Evolutionary conservation across 2,113 vertebrate species (phyloP).

Genomic region (Amblyornis subalaris): DNA sequence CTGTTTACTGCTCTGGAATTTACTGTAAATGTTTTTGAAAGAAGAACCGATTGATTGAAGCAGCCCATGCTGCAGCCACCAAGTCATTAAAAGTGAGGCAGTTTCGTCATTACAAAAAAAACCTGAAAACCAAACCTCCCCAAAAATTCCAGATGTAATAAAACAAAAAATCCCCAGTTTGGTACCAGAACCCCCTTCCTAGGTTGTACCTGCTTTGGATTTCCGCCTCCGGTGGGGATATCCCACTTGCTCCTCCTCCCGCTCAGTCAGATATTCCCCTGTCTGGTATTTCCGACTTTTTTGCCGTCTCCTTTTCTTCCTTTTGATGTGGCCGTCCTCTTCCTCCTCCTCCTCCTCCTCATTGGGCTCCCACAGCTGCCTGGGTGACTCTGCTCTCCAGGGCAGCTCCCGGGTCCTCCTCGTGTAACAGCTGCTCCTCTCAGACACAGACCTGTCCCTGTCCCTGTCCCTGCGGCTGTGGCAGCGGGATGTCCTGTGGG

Average conservation of each 20-base stretch:
- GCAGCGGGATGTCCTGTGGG: conserved; percentile 65
- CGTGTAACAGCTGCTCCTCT: conserved; percentile 65
- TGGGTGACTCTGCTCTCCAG: conserved; percentile 71
- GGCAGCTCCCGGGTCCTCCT: conserved; percentile 72
- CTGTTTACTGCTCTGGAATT: background rate
- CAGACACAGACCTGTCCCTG: conserved; percentile 64
- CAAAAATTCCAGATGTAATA: fast-evolving
- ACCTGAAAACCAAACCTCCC: background rate
- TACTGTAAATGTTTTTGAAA: background rate
- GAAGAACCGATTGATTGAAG: background rate
- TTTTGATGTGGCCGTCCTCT: conserved; percentile 66
- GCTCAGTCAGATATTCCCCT: conserved; percentile 89
- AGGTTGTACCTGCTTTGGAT: conserved; percentile 67
- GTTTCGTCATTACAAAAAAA: background rate
- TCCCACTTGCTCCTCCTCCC: conserved; percentile 75
- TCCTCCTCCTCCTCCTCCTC: conserved; percentile 75
- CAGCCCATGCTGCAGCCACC: background rate
- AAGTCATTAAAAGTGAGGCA: background rate
- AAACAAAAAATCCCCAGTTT: background rate
- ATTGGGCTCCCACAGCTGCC: conserved; percentile 70
- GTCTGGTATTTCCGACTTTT: conserved; percentile 92
- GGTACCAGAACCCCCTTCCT: background rate
- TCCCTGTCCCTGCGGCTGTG: conserved; percentile 63
- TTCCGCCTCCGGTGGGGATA: conserved; percentile 67
- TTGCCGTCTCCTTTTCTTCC: conserved; percentile 88